Base-by-base conservation (phyloP, 2,113 vertebrate genomes). In the Agapornis roseicollis region DNA sequence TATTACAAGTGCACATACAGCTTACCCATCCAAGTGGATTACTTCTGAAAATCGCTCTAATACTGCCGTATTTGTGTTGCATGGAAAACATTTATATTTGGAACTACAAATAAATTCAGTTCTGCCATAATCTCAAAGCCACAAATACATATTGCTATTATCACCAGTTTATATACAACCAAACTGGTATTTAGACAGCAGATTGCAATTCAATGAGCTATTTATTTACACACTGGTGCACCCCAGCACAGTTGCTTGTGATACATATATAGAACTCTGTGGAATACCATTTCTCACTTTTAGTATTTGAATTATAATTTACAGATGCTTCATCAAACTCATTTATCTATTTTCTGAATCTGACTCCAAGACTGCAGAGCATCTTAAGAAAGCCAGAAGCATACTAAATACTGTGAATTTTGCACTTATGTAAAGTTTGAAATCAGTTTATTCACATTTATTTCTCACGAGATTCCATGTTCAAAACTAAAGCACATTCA, bases 401-500 rank as follows among this genome's bases (percentile, higher is more conserved):
- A 74, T 35, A 76, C 61, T 84, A 90, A 73, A 81, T 83, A 80
- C 44, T 50, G 52, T 53, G 50, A 81, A 73, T 94, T 96, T 89
- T 85, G 82, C 91, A 88, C 94, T 96, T 69, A 88, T 69, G 33
- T 66, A 47, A 93, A 90, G 65, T 73, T 93, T 53, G 42, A 96
- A 86, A 73, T 79, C 42, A 35, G 60, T 68, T 96, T 97, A 94
- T 96, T 97, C 88, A 96, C 53, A 90, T 65, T 87, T 85, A 42
- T n/a, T 76, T 93, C 87, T 82, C 89, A 86, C 88, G 73, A 96
- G 87, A 94, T 80, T 77, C 44, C 33, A 77, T 69, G 80, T 96
- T 96, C 78, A 85, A 97, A 97, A 92, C 76, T 95, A 56, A 92
- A 94, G 60, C 17, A 90, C 53, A 95, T 90, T 96, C 89, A 96